These are phyloP conservation scores for Mythimna loreyi DNA, from an alignment of 2,888 invertebrate species.

Conservation along the genomic window DNA sequence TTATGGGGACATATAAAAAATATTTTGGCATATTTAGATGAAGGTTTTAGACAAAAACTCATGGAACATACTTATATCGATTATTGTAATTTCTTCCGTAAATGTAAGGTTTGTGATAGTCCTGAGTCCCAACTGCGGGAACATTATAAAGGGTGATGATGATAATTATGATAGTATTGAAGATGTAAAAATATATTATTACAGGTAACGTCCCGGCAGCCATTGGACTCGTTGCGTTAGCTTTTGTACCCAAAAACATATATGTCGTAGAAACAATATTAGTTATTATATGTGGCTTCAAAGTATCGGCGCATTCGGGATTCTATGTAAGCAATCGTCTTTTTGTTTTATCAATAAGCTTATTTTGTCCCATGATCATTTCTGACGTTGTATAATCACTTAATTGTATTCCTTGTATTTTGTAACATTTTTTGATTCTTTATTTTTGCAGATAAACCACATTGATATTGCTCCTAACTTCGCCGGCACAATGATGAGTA, in stretches of 20 bases:
- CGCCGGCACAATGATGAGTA: constrained; percentile 95
- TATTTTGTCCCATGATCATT: neutral
- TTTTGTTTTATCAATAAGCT: neutral
- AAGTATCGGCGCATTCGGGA: constrained; percentile 91
- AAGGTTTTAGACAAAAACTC: too few relatives aligned
- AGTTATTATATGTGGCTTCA: constrained; percentile 91
- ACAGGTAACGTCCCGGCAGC: constrained; percentile 91
- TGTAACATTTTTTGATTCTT: neutral
- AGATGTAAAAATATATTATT: constrained; percentile 42
- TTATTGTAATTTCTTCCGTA: too few relatives aligned
- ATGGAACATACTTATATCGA: too few relatives aligned
- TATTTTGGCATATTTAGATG: too few relatives aligned
- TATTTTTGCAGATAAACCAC: constrained; percentile 91
- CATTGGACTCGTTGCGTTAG: constrained; percentile 89
- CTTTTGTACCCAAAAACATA: constrained; percentile 87
- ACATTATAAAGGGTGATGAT: too few relatives aligned
- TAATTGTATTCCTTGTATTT: neutral
- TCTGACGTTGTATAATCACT: neutral
- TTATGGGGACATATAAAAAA: too few relatives aligned
- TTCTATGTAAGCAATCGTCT: constrained; percentile 85
- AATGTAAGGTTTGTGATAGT: too few relatives aligned
- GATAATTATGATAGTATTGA: too few relatives aligned
- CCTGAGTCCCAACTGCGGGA: too few relatives aligned
- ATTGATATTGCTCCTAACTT: constrained; percentile 96
- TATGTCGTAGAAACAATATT: constrained; percentile 90